A percentile compares a stretch with the other conserved stretches of the same genome.
phyloP scores from a whole-genome alignment of 2,797 vertebrate genomes.

The Triplophysa bombifrons region DNA sequence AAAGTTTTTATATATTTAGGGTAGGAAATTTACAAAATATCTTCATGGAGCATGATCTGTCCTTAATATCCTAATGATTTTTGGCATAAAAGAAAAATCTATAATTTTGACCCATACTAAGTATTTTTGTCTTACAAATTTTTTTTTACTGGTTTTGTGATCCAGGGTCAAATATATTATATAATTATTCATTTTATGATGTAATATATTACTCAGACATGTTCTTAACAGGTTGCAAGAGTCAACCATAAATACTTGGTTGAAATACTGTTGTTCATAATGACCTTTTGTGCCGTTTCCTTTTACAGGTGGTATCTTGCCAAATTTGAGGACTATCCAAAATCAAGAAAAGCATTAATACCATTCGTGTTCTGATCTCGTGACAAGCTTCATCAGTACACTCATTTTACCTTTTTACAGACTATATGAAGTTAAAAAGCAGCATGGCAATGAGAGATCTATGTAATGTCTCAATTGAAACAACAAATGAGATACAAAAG shows the following conservation, averaged over 20 bases:
- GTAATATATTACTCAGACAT: neutral
- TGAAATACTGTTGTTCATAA: no score
- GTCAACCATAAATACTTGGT: no score
- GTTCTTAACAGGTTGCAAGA: no score
- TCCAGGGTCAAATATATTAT: no score
- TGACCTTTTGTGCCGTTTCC: slow-evolving; percentile 2
- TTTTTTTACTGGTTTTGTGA: no score
- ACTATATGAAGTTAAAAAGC: neutral
- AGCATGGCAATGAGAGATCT: neutral
- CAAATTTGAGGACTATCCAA: slow-evolving; percentile 95
- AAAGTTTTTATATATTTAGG: no score
- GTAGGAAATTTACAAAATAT: no score
- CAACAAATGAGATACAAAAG: neutral
- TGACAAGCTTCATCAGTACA: slow-evolving; percentile 55
- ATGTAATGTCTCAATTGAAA: neutral
- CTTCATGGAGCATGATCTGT: no score
- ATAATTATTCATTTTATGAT: neutral
- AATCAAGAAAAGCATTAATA: slow-evolving; percentile 86
- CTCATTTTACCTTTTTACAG: slow-evolving; percentile 37
- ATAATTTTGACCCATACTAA: no score
- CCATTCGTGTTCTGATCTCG: slow-evolving; percentile 84
- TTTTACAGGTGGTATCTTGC: slow-evolving; percentile 87
- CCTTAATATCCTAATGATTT: no score
- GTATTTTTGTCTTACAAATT: no score
- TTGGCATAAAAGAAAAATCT: no score